Evolutionary conservation across 2,888 invertebrate genomes (phyloP).

Genomic region (Vanessa cardui): DNA sequence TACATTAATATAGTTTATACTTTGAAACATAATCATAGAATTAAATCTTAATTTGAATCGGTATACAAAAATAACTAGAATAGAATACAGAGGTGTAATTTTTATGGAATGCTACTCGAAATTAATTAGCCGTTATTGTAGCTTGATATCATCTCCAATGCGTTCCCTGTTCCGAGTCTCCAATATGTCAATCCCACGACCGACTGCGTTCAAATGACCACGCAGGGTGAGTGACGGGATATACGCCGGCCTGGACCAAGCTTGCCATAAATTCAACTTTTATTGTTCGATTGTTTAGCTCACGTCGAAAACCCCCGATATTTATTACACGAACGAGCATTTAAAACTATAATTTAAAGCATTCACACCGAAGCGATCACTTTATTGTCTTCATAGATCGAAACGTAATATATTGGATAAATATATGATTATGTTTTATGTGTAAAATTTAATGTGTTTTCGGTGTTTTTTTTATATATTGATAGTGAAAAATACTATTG

Average conservation of each 20-base stretch:
- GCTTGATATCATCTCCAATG: neutral
- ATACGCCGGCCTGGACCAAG: conserved; percentile 33
- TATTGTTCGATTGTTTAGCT: conserved; percentile 37
- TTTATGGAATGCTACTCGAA: neutral
- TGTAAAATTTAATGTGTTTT: too few relatives aligned
- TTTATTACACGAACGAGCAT: conserved; percentile 29
- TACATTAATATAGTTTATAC: too few relatives aligned
- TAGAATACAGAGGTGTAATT: too few relatives aligned
- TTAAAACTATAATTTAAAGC: conserved; percentile 36
- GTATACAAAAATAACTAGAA: too few relatives aligned
- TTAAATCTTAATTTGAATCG: too few relatives aligned
- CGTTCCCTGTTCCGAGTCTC: conserved; percentile 37
- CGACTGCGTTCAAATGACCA: conserved; percentile 61
- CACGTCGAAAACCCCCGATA: conserved; percentile 32
- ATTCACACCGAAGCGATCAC: conserved; percentile 19
- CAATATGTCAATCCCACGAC: conserved; percentile 67
- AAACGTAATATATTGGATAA: neutral
- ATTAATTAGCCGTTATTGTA: neutral
- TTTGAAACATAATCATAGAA: too few relatives aligned
- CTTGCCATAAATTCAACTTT: conserved; percentile 40
- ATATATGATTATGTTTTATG: too few relatives aligned
- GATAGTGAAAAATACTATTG: conserved; percentile 1
- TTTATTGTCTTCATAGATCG: conserved; percentile 8
- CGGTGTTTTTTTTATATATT: neutral
- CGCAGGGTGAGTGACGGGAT: conserved; percentile 45